phyloP scores from a whole-genome alignment of 2,113 vertebrate species.

The Laticauda colubrina region DNA sequence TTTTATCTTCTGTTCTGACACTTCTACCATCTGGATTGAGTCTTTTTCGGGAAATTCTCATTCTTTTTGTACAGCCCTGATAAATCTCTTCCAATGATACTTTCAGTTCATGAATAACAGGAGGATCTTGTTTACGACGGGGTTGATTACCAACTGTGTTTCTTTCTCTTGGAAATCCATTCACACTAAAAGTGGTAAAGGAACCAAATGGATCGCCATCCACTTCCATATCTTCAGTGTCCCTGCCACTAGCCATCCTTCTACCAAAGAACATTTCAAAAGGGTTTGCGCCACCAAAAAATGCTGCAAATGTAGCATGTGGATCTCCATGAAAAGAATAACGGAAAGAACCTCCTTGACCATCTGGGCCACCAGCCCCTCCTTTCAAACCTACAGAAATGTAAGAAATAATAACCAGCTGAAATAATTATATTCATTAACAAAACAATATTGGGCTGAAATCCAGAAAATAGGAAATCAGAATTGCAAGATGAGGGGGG shows the following conservation, averaged over 20 bases:
- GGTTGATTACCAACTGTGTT: conserved; percentile 81
- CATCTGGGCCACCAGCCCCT: conserved; percentile 85
- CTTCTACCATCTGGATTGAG: conserved; percentile 92
- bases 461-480: neutral
- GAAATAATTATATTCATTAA: neutral
- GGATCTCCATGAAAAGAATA: conserved; percentile 98
- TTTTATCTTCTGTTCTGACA: conserved; percentile 92
- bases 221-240: conserved; percentile 95
- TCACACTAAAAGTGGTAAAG: conserved; percentile 90
- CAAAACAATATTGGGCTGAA: neutral
- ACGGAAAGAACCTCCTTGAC: conserved; percentile 88
- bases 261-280: conserved; percentile 98
- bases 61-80: conserved; percentile 91
- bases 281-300: conserved; percentile 94
- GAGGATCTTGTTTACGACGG: conserved; percentile 91
- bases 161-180: conserved; percentile 92
- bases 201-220: conserved; percentile 91
- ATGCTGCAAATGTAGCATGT: conserved; percentile 95
- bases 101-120: conserved; percentile 91
- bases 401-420: neutral
- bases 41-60: conserved; percentile 96
- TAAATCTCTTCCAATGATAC: conserved; percentile 96
- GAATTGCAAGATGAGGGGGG: neutral
- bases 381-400: conserved; percentile 86
- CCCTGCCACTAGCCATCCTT: conserved; percentile 83